These are phyloP conservation scores for Hormaphis cornu DNA, from an alignment of 1,140 invertebrate genomes.

Conservation along the genomic window DNA sequence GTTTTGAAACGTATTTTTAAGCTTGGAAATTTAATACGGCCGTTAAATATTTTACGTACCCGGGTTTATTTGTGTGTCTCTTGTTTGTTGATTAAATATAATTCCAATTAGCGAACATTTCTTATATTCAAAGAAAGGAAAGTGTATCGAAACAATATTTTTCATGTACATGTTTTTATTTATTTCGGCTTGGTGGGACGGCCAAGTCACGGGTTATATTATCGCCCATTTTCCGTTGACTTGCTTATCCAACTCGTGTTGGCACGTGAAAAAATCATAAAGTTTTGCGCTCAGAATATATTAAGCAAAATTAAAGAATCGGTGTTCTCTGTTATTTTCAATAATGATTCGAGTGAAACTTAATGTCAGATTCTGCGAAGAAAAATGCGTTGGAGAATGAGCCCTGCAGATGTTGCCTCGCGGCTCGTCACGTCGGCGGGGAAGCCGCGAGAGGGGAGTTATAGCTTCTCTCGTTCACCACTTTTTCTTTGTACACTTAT, in stretches of 20 bases:
- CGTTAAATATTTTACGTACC: not conserved
- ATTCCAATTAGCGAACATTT: not conserved
- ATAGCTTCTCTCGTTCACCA: not conserved
- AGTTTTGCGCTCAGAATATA: constrained; percentile 17
- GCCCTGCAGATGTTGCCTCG: constrained; percentile 9
- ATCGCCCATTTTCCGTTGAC: not conserved
- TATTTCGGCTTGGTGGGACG: not conserved
- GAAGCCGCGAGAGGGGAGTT: not conserved
- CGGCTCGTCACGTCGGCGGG: not conserved
- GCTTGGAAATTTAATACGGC: not conserved
- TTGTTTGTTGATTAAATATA: not conserved
- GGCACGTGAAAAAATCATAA: not conserved
- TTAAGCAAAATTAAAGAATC: constrained; percentile 22
- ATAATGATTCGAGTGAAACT: constrained; percentile 13
- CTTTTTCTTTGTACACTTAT: not conserved
- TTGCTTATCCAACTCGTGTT: not conserved
- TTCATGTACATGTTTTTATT: not conserved
- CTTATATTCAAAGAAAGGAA: not conserved
- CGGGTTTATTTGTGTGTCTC: too few species aligned
- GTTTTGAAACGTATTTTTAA: too few species aligned
- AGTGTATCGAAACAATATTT: not conserved
- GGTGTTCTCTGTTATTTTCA: constrained; percentile 22
- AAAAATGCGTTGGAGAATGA: not conserved
- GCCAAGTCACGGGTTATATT: not conserved
- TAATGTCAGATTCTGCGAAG: constrained; percentile 9